Conservation (phyloP, 2,888 invertebrate species). For the Cinara cedri region DNA sequence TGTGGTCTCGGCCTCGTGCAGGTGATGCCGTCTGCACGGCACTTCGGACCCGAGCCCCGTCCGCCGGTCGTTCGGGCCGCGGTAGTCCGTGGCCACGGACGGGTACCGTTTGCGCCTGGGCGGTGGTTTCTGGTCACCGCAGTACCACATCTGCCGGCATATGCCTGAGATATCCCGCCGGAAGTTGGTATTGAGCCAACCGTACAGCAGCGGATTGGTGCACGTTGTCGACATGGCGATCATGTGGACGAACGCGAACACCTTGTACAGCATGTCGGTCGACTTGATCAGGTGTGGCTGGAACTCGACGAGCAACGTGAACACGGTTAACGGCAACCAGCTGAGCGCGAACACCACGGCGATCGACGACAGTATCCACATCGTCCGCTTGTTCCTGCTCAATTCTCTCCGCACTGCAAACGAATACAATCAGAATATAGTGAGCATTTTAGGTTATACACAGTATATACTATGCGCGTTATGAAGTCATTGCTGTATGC, state of each 20-base stretch:
- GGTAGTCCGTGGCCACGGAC: slow-evolving; percentile 48
- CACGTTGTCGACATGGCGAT: slow-evolving; percentile 68
- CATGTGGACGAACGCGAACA: slow-evolving; percentile 66
- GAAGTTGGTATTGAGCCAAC: slow-evolving; percentile 69
- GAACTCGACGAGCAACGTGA: slow-evolving; percentile 65
- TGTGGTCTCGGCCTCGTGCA: slow-evolving; percentile 55
- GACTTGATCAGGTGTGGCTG: slow-evolving; percentile 59
- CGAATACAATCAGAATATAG: not conserved
- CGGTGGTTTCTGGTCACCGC: slow-evolving; percentile 50
- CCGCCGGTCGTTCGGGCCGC: slow-evolving; percentile 54
- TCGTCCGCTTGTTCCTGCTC: slow-evolving; percentile 62
- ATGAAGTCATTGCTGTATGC: no score
- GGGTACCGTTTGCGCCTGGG: slow-evolving; percentile 56
- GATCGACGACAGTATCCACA: slow-evolving; percentile 65
- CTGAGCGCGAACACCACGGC: slow-evolving; percentile 67
- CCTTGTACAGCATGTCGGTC: slow-evolving; percentile 62
- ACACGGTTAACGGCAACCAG: slow-evolving; percentile 68
- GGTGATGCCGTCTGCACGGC: slow-evolving; percentile 41
- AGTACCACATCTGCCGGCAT: slow-evolving; percentile 55
- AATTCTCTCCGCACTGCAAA: slow-evolving; percentile 61
- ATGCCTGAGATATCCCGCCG: slow-evolving; percentile 63
- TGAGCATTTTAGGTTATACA: no score
- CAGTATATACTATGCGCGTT: no score
- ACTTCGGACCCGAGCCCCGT: slow-evolving; percentile 32
- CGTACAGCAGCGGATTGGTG: slow-evolving; percentile 69